A percentile compares a stretch with the other conserved stretches of the same genome.
Evolutionary conservation across 2,888 invertebrate genomes (phyloP).

Genomic region (Trachelus iudaicus): DNA sequence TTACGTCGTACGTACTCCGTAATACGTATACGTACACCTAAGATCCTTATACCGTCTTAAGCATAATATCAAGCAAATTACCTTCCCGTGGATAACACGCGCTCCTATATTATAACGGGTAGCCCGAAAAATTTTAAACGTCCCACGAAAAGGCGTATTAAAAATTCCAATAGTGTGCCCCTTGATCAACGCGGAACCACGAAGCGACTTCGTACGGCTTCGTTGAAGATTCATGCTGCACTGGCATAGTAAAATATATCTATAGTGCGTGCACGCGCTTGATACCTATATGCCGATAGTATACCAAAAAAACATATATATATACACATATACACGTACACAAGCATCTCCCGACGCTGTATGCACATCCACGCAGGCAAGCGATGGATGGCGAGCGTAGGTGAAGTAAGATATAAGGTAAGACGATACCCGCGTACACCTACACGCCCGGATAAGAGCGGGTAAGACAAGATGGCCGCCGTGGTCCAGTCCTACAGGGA

Average conservation of each 20-base stretch:
- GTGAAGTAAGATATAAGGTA: constrained; percentile 30
- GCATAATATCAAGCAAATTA: background rate
- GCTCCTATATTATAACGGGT: background rate
- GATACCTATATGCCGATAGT: background rate
- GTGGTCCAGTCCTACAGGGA: constrained; percentile 46
- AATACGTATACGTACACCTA: background rate
- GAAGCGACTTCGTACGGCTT: background rate
- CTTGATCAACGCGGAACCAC: background rate
- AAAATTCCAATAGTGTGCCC: background rate
- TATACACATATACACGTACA: background rate
- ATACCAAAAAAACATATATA: background rate
- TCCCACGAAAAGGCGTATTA: background rate
- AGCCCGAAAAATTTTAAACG: background rate
- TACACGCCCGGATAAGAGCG: constrained; percentile 5
- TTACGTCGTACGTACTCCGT: background rate
- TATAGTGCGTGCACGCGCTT: background rate
- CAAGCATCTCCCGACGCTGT: background rate
- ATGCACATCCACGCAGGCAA: background rate
- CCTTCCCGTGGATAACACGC: background rate
- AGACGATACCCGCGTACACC: constrained; percentile 8
- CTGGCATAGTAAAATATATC: background rate
- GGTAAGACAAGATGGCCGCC: constrained; percentile 53
- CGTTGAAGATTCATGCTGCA: background rate
- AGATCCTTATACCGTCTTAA: background rate
- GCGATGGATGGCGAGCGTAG: constrained; percentile 24